Conservation (phyloP, 2,113 vertebrate genomes). For the Antidorcas marsupialis region DNA sequence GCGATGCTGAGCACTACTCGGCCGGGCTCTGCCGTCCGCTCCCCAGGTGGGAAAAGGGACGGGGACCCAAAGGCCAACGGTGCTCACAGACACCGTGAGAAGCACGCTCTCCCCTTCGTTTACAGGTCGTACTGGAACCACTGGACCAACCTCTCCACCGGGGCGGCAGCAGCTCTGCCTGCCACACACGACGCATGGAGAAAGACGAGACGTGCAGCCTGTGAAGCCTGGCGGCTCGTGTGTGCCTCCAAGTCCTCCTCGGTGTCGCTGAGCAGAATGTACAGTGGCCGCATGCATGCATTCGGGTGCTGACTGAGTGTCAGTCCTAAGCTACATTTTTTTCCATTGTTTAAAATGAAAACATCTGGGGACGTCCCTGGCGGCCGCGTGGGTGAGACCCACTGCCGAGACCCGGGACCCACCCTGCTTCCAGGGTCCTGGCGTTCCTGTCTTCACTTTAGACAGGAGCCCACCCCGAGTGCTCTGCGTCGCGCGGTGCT, state of each 20-base stretch:
- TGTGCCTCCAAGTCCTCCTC: neutral
- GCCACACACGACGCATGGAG: neutral
- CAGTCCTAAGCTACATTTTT: neutral
- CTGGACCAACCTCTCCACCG: neutral
- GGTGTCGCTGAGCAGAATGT: neutral
- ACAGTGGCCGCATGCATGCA: neutral
- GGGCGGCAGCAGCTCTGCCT: neutral
- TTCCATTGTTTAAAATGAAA: neutral
- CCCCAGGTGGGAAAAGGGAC: too few relatives aligned
- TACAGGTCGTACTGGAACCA: neutral
- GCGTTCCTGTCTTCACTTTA: neutral
- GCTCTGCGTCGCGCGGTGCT: neutral
- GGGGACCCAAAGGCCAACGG: neutral
- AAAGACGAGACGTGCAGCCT: neutral
- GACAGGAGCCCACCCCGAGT: neutral
- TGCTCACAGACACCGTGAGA: neutral
- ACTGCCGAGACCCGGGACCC: neutral
- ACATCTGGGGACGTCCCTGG: neutral
- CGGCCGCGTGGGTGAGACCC: rapidly evolving
- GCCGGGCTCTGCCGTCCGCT: neutral
- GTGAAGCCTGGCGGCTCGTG: neutral
- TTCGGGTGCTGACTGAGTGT: neutral
- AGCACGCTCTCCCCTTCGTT: neutral
- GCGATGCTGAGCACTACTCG: neutral
- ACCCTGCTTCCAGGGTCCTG: neutral